Base-by-base conservation (phyloP, 2,113 vertebrate species). In the Nasalis larvatus region DNA sequence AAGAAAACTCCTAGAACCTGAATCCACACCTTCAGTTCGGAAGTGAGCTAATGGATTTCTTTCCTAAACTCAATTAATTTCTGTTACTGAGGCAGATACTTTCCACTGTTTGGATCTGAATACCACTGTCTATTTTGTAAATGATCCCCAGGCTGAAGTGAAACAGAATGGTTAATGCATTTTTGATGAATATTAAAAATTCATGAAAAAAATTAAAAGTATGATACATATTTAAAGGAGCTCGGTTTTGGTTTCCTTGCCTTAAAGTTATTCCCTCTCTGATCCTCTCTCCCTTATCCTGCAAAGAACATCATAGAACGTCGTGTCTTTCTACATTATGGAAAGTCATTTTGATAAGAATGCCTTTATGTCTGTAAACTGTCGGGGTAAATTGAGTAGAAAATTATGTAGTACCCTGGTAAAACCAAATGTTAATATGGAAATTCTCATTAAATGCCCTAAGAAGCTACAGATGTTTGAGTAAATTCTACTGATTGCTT, bases 181-280 rank as follows among this genome's bases (percentile, higher is more conserved):
- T 98, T 98, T 98, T 98, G 86, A 98, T 98, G 97, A 98, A 96
- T 86, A 42, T 98, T 97, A 98, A 98, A 95, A 74, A 98, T 98
- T 96, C 63, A 98, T 98, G 95, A 91, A 98, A 96, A 95, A 97
- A 83, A 91, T 56, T 93, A 93, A 84, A 97, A 85, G 3, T 91
- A 35, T 84, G 93, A 96, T 97, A 97, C 98, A 97, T 98, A 97
- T 95, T 97, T 94, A 98, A 97, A 81, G 0, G 0, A 54, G 37
- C 4, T 32, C 63, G 30, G 32, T 82, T 93, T 96, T 49, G 37
- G 60, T 95, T 92, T 60, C 35, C 32, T 92, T 96, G 58, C 60
- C 82, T 97, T 96, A 86, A 97, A 94, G 42, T 83, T 86, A 56
- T 92, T 91, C 42, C 73, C 68, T 85, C n/a, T 81, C 35, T 60